Evolutionary conservation across 1,140 invertebrate genomes (phyloP).

Genomic region (Penaeus japonicus): DNA sequence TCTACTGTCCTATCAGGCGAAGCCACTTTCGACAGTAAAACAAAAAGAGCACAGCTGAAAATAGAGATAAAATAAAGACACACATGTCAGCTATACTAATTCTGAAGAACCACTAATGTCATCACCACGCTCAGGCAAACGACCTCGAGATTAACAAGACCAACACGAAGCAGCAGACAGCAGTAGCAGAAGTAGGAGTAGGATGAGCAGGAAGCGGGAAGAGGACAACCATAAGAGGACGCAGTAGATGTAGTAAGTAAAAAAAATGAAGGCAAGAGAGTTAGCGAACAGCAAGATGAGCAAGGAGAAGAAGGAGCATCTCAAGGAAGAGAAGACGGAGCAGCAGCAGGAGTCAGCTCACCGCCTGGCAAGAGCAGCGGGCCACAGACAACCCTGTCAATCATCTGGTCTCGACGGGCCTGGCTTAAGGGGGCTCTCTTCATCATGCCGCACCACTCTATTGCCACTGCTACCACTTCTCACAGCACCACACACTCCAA

Average conservation of each 20-base stretch:
- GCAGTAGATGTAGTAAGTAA: not conserved
- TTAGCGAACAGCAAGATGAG: not conserved
- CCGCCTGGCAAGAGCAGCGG: slow-evolving; percentile 45
- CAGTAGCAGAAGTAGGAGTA: not conserved
- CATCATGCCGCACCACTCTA: slow-evolving; percentile 50
- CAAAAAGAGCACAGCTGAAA: too few relatives aligned
- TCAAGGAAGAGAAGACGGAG: slow-evolving; percentile 1
- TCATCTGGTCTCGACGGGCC: slow-evolving; percentile 46
- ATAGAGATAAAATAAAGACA: too few relatives aligned
- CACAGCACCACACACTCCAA: too few relatives aligned
- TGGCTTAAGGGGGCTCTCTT: slow-evolving; percentile 55
- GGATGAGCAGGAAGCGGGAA: not conserved
- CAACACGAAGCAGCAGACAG: not conserved
- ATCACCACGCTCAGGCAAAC: too few relatives aligned
- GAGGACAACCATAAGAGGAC: not conserved
- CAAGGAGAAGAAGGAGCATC: not conserved
- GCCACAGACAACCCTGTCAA: slow-evolving; percentile 55
- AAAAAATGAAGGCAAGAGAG: not conserved
- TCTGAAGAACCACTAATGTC: too few relatives aligned
- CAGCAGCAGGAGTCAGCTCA: slow-evolving; percentile 8
- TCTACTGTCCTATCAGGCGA: too few relatives aligned
- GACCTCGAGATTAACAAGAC: not conserved
- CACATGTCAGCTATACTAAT: too few relatives aligned
- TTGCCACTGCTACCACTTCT: slow-evolving; percentile 1
- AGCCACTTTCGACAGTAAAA: too few relatives aligned